A percentile compares a stretch with the other conserved stretches of the same genome.
These are phyloP conservation scores for Bucorvus abyssinicus DNA, from an alignment of 2,797 vertebrate genomes.

Conservation along the genomic window DNA sequence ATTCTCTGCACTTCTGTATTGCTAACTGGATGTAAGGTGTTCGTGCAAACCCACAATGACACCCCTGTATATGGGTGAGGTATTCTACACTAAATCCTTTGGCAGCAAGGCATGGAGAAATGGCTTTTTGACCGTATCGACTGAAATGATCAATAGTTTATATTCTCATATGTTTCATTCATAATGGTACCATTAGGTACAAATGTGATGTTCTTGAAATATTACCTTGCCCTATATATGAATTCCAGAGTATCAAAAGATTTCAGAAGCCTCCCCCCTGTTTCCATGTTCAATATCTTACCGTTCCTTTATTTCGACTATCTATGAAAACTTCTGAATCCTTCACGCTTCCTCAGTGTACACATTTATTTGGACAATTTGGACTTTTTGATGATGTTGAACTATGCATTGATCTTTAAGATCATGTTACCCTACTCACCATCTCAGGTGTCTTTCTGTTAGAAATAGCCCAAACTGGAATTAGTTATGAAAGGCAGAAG, in stretches of 20 bases:
- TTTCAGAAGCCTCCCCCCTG: background rate
- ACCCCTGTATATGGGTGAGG: background rate
- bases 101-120: background rate
- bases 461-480: background rate
- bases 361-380: background rate
- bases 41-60: background rate
- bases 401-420: background rate
- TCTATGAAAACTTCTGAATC: background rate
- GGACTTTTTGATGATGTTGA: background rate
- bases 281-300: background rate
- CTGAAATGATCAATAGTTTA: background rate
- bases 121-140: background rate
- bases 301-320: too few relatives aligned
- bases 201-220: background rate
- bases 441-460: background rate
- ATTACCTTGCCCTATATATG: background rate
- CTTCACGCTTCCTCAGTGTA: background rate
- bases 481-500: background rate
- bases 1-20: background rate
- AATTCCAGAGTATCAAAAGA: background rate
- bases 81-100: background rate
- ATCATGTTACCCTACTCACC: background rate
- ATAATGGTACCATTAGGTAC: background rate
- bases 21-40: background rate
- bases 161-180: background rate